phyloP scores from a whole-genome alignment of 2,888 invertebrate species.

The Sisyra terminalis region DNA sequence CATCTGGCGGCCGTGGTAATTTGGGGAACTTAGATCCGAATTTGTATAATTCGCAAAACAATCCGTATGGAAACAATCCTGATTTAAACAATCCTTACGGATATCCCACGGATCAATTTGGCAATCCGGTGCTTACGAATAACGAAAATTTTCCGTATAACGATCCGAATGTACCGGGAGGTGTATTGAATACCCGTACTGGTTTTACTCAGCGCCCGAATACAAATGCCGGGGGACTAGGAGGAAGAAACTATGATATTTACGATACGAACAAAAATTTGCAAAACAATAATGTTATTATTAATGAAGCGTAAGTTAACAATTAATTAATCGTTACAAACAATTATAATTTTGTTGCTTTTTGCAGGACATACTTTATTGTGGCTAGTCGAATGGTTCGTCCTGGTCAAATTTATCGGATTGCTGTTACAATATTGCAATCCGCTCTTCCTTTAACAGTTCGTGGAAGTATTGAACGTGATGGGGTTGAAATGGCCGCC shows the following conservation, averaged over 20 bases:
- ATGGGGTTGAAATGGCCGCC: slow-evolving; percentile 78
- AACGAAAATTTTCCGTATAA: slow-evolving; percentile 11
- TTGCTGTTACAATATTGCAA: slow-evolving; percentile 69
- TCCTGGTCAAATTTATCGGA: slow-evolving; percentile 79
- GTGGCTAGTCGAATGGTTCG: slow-evolving; percentile 82
- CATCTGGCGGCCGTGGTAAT: neutral
- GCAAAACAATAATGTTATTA: slow-evolving; percentile 10
- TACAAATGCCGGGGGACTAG: no score
- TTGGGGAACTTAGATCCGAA: neutral
- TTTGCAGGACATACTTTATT: slow-evolving; percentile 78
- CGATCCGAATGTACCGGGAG: slow-evolving; percentile 9
- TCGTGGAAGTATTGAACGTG: slow-evolving; percentile 73
- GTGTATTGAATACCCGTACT: slow-evolving; percentile 3
- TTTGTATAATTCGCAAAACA: neutral
- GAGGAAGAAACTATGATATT: neutral
- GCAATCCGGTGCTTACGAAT: neutral
- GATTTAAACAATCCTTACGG: slow-evolving; percentile 14
- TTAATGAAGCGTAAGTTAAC: slow-evolving; percentile 12
- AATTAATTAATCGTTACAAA: neutral
- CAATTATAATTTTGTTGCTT: slow-evolving; percentile 12
- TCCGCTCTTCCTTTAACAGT: slow-evolving; percentile 68
- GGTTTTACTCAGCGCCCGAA: neutral
- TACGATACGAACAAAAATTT: slow-evolving; percentile 3
- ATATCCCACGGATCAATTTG: neutral
- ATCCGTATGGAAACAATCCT: slow-evolving; percentile 13